Percentiles rank a stretch among this genome's conserved stretches.
phyloP scores from a whole-genome alignment of 2,113 vertebrate genomes.

The Chaetura pelagica region DNA sequence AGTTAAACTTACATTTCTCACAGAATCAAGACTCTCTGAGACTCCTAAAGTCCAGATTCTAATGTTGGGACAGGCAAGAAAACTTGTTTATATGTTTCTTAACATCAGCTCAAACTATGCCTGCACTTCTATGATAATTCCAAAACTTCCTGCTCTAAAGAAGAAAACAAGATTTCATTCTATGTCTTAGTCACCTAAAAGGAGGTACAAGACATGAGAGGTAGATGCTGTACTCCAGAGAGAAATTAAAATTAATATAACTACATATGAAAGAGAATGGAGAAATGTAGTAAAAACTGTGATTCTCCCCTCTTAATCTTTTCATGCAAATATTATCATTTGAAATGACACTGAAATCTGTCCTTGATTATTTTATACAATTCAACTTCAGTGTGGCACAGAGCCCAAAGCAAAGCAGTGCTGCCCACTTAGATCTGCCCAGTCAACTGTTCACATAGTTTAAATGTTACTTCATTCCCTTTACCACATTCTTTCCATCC shows the following conservation, averaged over 20 bases:
- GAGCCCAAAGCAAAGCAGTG: slow-evolving; percentile 13
- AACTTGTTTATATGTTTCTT: background rate
- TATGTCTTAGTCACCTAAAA: background rate
- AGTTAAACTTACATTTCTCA: background rate
- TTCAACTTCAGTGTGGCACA: background rate
- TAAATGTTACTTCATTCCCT: slow-evolving; percentile 55
- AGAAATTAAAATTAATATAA: background rate
- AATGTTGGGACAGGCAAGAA: background rate
- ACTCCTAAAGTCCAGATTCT: background rate
- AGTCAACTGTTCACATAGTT: slow-evolving; percentile 61
- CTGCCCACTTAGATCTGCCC: slow-evolving; percentile 58
- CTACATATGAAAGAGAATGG: background rate
- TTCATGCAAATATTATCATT: background rate
- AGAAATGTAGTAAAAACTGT: background rate
- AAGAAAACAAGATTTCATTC: slow-evolving; percentile 25
- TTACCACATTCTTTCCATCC: slow-evolving; percentile 46
- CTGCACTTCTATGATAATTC: background rate
- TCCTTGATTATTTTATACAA: background rate
- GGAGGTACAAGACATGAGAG: background rate
- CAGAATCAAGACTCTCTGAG: background rate
- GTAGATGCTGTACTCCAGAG: background rate
- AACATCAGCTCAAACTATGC: background rate
- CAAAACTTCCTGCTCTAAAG: background rate
- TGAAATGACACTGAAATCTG: background rate
- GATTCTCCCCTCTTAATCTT: background rate